These are phyloP conservation scores for Therioaphis trifolii DNA, from an alignment of 2,888 invertebrate species.

Conservation along the genomic window DNA sequence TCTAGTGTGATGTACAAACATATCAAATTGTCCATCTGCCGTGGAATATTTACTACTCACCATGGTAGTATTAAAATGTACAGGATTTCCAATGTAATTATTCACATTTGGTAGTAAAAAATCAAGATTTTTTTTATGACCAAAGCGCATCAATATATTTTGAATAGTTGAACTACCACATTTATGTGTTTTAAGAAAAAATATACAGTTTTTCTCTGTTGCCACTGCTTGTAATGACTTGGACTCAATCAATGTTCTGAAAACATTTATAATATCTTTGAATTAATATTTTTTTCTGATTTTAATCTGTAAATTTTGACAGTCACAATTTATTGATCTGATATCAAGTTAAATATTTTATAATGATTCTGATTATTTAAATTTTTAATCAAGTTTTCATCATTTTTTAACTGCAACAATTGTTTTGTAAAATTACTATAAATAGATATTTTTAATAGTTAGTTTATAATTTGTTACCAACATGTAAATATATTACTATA, in stretches of 20 bases:
- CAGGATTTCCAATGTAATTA: constrained; percentile 66
- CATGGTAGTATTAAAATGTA: constrained; percentile 63
- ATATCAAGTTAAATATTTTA: no score
- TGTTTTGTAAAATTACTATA: no score
- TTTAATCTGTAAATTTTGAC: no score
- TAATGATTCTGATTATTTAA: no score
- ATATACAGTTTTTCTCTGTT: constrained; percentile 63
- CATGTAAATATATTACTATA: no score
- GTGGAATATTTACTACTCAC: constrained; percentile 63
- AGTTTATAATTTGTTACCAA: no score
- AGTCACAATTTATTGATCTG: no score
- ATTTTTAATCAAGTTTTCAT: no score
- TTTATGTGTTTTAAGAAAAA: constrained; percentile 67
- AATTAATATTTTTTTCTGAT: no score
- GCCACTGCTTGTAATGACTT: not conserved
- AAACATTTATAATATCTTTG: not conserved
- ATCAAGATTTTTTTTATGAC: constrained; percentile 64
- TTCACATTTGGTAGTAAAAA: constrained; percentile 65
- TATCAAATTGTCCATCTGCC: constrained; percentile 65
- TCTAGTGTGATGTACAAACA: constrained; percentile 66
- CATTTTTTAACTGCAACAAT: no score
- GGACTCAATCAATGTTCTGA: not conserved
- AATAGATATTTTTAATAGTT: no score
- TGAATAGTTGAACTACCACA: constrained; percentile 66
- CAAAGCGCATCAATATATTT: constrained; percentile 66